Base-by-base conservation (phyloP, 2,797 vertebrate species). In the Clarias platycephalus region DNA sequence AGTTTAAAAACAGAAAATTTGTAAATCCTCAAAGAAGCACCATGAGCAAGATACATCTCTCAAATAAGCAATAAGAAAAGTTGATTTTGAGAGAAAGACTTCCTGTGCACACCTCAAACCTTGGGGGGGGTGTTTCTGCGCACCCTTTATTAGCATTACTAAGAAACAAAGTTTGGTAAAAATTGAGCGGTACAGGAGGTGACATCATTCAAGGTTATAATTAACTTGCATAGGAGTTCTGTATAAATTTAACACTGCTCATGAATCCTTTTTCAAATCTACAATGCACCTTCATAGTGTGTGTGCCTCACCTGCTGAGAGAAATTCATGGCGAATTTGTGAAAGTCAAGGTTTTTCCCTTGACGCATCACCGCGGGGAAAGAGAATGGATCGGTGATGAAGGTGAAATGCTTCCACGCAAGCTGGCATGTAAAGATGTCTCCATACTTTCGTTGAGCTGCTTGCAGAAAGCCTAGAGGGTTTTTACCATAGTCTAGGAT, bases 301-400 rank as follows among this genome's bases (percentile, higher is more conserved):
- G 13, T 22, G 12, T 58, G 10, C 31, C 82, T 87, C 85, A 92
- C 91, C 91, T 88, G 88, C 26, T 60, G 82, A 70, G 91, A 92
- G 68, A 91, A 85, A 34, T 80, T 81, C 63, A 90, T 68, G 68
- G 91, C 90, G 79, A 92, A 90, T 82, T 91, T 88, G 9, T 89
- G 84, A 66, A 91, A 92, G 86, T 92, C 86, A 1, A 92, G 90
- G 81, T 87, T 86, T 76, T 86, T 89, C 49, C 91, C 88, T 60
- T 91, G 89, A n/a, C 91, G 91, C 55, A 87, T 83, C 22, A 91
- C 89, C 18, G 28, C 28, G 5, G 86, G 62, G 67, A 89, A 88
- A 13, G 91, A 92, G 64, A 92, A 92, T 1, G 91, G 91, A 74
- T 92, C 91, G 3, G 88, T 88, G 63, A 92, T 68, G 31, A 92